Conservation (phyloP, 2,797 vertebrate genomes). For the Enteromius treurensis region DNA sequence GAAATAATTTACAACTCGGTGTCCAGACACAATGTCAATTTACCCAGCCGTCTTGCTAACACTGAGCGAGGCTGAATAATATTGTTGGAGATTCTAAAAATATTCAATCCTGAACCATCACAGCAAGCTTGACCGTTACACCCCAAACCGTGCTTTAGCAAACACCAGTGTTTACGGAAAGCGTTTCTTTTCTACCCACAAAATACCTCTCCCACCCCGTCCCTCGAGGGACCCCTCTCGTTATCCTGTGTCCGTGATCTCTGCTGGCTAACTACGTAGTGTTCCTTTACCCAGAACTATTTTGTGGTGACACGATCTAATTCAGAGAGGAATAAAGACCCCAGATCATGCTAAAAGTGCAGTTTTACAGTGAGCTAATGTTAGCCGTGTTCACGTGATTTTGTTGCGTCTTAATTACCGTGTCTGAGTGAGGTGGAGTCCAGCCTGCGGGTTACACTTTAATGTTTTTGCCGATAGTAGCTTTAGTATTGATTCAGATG, state of each 20-base stretch:
- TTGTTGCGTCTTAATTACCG: conserved; percentile 6
- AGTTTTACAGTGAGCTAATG: not conserved
- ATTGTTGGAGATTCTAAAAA: conserved; percentile 7
- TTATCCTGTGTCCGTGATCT: conserved; percentile 31
- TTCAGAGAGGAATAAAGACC: conserved; percentile 3
- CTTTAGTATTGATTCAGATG: conserved; percentile 33
- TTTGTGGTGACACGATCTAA: conserved; percentile 10
- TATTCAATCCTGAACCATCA: not conserved
- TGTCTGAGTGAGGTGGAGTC: not conserved
- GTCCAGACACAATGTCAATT: conserved; percentile 27
- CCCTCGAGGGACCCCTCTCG: not conserved
- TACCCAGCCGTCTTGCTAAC: conserved; percentile 16
- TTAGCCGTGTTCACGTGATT: not conserved
- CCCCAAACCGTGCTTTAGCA: not conserved
- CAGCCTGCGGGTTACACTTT: conserved; percentile 6
- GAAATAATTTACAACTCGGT: conserved; percentile 12
- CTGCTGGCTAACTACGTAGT: conserved; percentile 3
- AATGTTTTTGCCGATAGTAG: conserved; percentile 11
- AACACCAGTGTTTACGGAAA: conserved; percentile 26
- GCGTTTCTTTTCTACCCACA: conserved; percentile 13
- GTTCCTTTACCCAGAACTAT: conserved; percentile 6
- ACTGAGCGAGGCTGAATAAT: conserved; percentile 18
- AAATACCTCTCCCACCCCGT: conserved; percentile 20
- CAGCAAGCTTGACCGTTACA: not conserved
- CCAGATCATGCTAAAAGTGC: not conserved